phyloP scores from a whole-genome alignment of 2,797 vertebrate species.

The Molothrus ater region DNA sequence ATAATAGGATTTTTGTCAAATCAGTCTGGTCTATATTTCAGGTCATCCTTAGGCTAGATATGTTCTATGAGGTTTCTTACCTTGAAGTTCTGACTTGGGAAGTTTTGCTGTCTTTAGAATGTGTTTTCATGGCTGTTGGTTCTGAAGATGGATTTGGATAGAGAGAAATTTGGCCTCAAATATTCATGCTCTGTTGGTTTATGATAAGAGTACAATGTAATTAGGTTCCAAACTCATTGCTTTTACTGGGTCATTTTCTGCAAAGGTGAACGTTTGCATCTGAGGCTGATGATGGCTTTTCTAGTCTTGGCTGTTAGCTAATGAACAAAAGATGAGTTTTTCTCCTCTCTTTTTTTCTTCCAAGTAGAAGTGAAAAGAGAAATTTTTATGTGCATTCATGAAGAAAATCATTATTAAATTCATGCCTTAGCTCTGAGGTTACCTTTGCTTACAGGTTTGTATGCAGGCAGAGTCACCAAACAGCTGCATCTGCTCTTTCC shows the following conservation, averaged over 20 bases:
- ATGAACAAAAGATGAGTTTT: background rate
- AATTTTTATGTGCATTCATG: background rate
- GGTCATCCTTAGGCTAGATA: background rate
- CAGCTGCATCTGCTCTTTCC: background rate
- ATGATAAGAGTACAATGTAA: background rate
- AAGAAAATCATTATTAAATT: background rate
- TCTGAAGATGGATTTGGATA: background rate
- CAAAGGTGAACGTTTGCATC: background rate
- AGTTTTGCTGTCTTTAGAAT: background rate
- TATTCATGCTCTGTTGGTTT: background rate
- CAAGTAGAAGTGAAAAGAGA: background rate
- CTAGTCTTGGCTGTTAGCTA: background rate
- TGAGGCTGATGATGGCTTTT: background rate
- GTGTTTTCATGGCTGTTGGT: background rate
- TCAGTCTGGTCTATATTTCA: background rate
- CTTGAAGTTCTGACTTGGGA: background rate
- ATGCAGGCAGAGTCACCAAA: background rate
- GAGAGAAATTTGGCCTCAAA: background rate
- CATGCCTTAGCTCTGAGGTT: background rate
- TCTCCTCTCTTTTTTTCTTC: background rate
- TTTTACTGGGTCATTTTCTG: conserved; percentile 13
- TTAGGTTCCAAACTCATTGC: background rate
- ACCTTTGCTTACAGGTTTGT: background rate
- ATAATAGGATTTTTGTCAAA: background rate
- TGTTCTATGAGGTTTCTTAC: background rate